A percentile compares a stretch with the other conserved stretches of the same genome.
These are phyloP conservation scores for Elymnias hypermnestra DNA, from an alignment of 1,140 invertebrate genomes.

Conservation along the genomic window DNA sequence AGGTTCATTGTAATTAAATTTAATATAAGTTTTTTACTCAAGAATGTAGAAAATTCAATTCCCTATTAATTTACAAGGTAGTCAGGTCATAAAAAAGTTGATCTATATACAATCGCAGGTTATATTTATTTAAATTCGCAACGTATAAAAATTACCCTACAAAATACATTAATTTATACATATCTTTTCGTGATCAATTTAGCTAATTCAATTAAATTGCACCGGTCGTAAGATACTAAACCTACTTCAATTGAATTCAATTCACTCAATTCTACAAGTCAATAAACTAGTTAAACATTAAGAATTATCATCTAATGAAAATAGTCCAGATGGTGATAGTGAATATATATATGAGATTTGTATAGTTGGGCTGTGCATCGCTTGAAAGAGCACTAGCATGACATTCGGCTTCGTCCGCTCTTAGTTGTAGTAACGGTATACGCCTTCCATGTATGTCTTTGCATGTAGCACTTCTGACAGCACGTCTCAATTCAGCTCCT, in stretches of 20 bases:
- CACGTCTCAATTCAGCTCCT: constrained; percentile 52
- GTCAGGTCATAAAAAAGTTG: too few species aligned
- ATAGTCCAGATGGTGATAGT: constrained; percentile 42
- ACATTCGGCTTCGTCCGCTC: constrained; percentile 84
- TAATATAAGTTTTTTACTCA: not conserved
- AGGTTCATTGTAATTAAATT: too few species aligned
- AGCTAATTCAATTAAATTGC: not conserved
- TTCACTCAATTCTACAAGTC: not conserved
- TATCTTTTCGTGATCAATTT: not conserved
- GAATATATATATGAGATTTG: constrained; percentile 45
- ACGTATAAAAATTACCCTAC: constrained; percentile 8
- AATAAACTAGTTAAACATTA: not conserved
- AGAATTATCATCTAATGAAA: constrained; percentile 52
- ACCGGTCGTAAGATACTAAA: not conserved
- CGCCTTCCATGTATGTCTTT: constrained; percentile 78
- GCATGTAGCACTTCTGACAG: constrained; percentile 79
- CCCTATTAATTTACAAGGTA: not conserved
- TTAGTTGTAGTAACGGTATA: constrained; percentile 82
- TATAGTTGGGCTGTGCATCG: constrained; percentile 61
- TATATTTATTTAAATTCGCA: not conserved
- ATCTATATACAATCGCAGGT: too few species aligned
- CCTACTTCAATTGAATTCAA: not conserved
- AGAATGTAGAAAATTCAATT: not conserved
- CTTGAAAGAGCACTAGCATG: constrained; percentile 85
- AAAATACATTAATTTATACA: constrained; percentile 3